A percentile compares a stretch with the other conserved stretches of the same genome.
Evolutionary conservation across 2,797 vertebrate genomes (phyloP).

Genomic region (Tympanoctomys barrerae): DNA sequence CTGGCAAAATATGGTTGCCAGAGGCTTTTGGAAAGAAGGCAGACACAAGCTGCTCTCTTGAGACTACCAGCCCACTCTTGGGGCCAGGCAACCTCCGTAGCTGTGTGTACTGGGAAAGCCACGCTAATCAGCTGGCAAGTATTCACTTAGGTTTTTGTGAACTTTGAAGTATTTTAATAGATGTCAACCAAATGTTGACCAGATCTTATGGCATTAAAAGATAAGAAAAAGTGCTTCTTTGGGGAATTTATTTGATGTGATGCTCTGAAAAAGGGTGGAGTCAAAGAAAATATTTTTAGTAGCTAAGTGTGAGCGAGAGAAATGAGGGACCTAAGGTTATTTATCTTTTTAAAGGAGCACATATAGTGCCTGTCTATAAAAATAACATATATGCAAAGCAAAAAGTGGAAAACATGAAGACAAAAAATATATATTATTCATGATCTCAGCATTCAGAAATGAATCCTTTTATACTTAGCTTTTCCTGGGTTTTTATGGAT

Average conservation of each 20-base stretch:
- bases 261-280: background rate
- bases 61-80: too few species aligned
- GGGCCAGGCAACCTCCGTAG: accelerated
- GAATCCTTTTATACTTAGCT: conserved; percentile 15
- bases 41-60: background rate
- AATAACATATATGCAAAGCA: background rate
- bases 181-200: conserved; percentile 1
- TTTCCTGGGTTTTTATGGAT: background rate
- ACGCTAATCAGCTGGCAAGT: background rate
- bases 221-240: conserved; percentile 20
- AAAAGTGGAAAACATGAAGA: conserved; percentile 1
- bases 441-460: background rate
- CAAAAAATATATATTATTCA: background rate
- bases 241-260: background rate
- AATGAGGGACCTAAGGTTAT: background rate
- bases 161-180: conserved; percentile 46
- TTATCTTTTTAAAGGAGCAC: conserved; percentile 25
- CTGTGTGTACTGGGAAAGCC: background rate
- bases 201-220: background rate
- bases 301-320: background rate
- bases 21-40: background rate
- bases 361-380: conserved; percentile 24
- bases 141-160: conserved; percentile 18
- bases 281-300: conserved; percentile 19
- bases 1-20: background rate